Evolutionary conservation across 1,140 invertebrate genomes (phyloP).

Genomic region (Cardiocondyla obscurior): DNA sequence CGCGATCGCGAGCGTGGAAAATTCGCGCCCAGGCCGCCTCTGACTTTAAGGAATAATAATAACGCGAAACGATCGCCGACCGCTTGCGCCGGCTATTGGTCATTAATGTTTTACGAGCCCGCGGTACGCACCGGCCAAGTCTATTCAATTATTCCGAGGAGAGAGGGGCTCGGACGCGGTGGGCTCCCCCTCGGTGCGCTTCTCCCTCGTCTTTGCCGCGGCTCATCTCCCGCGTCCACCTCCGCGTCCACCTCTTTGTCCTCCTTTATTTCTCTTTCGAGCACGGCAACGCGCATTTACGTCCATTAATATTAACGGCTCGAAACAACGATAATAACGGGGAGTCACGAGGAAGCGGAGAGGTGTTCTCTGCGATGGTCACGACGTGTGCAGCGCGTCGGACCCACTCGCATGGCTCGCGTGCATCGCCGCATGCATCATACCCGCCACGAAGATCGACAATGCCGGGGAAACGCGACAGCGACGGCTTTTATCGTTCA

Average conservation of each 20-base stretch:
- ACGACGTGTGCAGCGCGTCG: slow-evolving; percentile 22
- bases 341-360: slow-evolving; percentile 61
- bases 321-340: slow-evolving; percentile 77
- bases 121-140: slow-evolving; percentile 74
- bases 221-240: slow-evolving; percentile 48
- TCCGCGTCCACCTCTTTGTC: slow-evolving; percentile 1
- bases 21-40: slow-evolving; percentile 48
- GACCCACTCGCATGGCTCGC: slow-evolving; percentile 16
- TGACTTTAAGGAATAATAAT: slow-evolving; percentile 70
- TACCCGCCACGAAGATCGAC: slow-evolving; percentile 13
- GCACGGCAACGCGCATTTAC: slow-evolving; percentile 65
- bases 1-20: slow-evolving; percentile 59
- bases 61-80: slow-evolving; percentile 69
- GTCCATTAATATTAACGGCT: slow-evolving; percentile 81
- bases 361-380: slow-evolving; percentile 70
- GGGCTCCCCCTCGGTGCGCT: slow-evolving; percentile 9
- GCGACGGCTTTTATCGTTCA: slow-evolving; percentile 33
- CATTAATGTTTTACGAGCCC: slow-evolving; percentile 78
- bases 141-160: slow-evolving; percentile 76
- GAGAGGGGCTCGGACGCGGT: slow-evolving; percentile 52
- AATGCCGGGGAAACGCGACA: slow-evolving; percentile 30
- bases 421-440: slow-evolving; percentile 49
- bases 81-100: slow-evolving; percentile 62
- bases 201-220: slow-evolving; percentile 28
- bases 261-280: slow-evolving; percentile 47